Evolutionary conservation across 1,140 invertebrate species (phyloP), one percentile per base, ranked within the genome.

Genomic region (Diorhabda carinulata): DNA sequence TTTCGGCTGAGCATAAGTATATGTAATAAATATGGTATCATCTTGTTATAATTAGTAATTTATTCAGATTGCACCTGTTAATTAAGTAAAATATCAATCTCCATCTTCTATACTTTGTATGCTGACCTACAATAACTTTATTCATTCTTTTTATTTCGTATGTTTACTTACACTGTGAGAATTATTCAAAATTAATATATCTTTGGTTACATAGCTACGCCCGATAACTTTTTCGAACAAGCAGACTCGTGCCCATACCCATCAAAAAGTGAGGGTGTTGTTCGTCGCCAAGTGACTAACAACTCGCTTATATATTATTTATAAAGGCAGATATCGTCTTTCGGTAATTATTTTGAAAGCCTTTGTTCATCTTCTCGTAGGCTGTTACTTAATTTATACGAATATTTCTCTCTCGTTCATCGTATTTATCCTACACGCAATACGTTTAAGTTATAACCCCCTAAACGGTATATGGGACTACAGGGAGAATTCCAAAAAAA

Each of bases 281-380:
- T 57, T 67, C 73, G 68, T 72, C 74, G 69, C 71, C 75, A 74
- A 76, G 70, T 74, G 70, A 73, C 74, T 75, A 73, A 73, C 72
- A 75, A 75, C 69, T 73, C 66, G 68, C 67, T 73, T 75, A 75
- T 75, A 72, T 73, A 75, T 75, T 75, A 75, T 75, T 75, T 75
- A 75, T 70, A 73, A 69, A 68, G 70, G 56, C 69, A 70, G 69
- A 64, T 52, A 52, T 73, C 69, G 73, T 74, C 69, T 73, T 72
- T 73, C 72, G 69, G 72, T 75, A 75, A 75, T 75, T 75, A 75
- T 75, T 75, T 75, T 75, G 72, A 73, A 69, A 75, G 74, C 74
- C 70, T 75, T 72, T 75, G 74, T 75, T 75, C 74, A 73, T 72
- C 73, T 71, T 57, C 62, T 58, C 57, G 25, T 61, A 43, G 64